Conservation (phyloP, 2,888 invertebrate species). For the Chaitophorus viminalis region DNA sequence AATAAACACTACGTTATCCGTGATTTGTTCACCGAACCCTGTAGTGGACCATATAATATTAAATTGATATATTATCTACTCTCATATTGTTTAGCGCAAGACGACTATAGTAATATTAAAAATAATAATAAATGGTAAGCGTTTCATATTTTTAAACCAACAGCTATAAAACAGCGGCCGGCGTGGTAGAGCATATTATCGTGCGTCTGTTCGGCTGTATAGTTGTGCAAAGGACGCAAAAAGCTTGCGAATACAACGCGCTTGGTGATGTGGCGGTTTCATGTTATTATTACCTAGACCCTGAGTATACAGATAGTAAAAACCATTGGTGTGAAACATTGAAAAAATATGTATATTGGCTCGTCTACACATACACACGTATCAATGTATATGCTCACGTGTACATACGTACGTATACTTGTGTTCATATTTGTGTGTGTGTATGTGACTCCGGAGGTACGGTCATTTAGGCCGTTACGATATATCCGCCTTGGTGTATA, state of each 20-base stretch:
- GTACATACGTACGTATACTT: background rate
- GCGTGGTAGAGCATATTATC: too few relatives aligned
- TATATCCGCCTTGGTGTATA: conserved; percentile 41
- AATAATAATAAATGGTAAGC: too few relatives aligned
- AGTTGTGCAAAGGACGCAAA: background rate
- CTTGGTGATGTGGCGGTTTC: background rate
- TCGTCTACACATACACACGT: too few relatives aligned
- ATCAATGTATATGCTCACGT: too few relatives aligned
- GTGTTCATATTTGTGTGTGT: background rate
- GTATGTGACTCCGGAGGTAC: background rate
- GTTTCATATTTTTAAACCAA: too few relatives aligned
- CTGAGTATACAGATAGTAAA: background rate
- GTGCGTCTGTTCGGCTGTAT: background rate
- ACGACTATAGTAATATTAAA: too few relatives aligned
- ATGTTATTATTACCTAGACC: background rate
- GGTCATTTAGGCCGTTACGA: conserved; percentile 24
- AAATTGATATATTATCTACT: too few relatives aligned
- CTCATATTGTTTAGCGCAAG: too few relatives aligned
- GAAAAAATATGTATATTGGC: background rate
- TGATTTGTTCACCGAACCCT: too few relatives aligned
- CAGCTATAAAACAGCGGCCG: too few relatives aligned
- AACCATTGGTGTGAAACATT: conserved; percentile 12
- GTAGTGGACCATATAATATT: too few relatives aligned
- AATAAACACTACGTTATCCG: too few relatives aligned
- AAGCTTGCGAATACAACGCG: background rate